Percentiles rank a stretch among this genome's conserved stretches.
Evolutionary conservation across 2,113 vertebrate species (phyloP).

Genomic region (Cochlearius cochlearius): DNA sequence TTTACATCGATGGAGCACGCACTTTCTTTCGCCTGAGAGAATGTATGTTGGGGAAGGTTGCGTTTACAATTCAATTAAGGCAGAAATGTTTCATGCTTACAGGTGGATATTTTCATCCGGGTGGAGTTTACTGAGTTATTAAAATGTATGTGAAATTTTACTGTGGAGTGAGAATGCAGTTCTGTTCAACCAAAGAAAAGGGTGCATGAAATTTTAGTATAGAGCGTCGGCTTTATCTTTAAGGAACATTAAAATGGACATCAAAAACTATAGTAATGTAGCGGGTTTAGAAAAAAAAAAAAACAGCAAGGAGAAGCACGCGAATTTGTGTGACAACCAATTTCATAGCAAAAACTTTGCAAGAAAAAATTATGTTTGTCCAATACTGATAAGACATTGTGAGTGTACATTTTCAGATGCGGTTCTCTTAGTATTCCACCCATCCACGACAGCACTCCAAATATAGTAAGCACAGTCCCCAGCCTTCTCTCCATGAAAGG

Average conservation of each 20-base stretch:
- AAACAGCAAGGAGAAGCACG: conserved; percentile 32
- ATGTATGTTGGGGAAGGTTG: not conserved
- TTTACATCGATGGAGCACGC: not conserved
- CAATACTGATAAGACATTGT: conserved; percentile 76
- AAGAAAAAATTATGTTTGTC: conserved; percentile 76
- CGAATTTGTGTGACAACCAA: conserved; percentile 74
- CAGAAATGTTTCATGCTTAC: conserved; percentile 43
- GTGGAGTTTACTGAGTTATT: conserved; percentile 65
- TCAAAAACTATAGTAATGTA: conserved; percentile 73
- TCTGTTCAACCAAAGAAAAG: conserved; percentile 67
- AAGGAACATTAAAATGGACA: conserved; percentile 80
- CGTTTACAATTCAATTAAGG: conserved; percentile 70
- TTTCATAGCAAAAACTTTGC: conserved; percentile 78
- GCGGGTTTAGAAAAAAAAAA: conserved; percentile 26
- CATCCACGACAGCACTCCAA: conserved; percentile 64
- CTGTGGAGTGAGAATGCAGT: conserved; percentile 61
- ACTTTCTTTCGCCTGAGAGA: not conserved
- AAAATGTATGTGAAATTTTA: conserved; percentile 69
- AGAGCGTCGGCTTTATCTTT: conserved; percentile 77
- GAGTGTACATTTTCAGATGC: conserved; percentile 73
- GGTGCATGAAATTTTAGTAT: conserved; percentile 75
- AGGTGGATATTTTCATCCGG: conserved; percentile 70
- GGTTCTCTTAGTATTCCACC: conserved; percentile 71
- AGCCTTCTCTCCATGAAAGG: conserved; percentile 52
- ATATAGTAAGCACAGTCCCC: conserved; percentile 68